A percentile compares a stretch with the other conserved stretches of the same genome.
These are phyloP conservation scores for Meganola albula DNA, from an alignment of 2,888 invertebrate genomes.

Conservation along the genomic window DNA sequence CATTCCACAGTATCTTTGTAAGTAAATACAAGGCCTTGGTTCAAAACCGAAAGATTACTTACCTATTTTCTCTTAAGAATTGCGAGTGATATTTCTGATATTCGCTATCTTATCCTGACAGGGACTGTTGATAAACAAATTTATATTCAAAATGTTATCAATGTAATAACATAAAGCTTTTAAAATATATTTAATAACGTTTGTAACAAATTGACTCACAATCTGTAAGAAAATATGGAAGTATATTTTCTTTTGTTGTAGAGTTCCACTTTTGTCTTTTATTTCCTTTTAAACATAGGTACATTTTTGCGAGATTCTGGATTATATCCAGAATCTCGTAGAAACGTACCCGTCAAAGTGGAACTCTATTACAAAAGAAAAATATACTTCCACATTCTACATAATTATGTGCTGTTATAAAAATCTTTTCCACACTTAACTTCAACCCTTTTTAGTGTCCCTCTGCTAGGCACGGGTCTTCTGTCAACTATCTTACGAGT, in stretches of 20 bases:
- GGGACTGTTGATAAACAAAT: conserved; percentile 41
- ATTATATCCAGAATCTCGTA: no score
- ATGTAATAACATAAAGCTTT: conserved; percentile 20
- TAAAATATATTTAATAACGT: conserved; percentile 26
- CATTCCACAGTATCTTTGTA: not conserved
- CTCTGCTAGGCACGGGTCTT: no score
- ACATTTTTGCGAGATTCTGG: no score
- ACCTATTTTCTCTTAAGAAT: conserved; percentile 11
- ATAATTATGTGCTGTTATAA: no score
- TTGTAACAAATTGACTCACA: conserved; percentile 20
- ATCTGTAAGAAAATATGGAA: conserved; percentile 13
- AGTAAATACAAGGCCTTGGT: conserved; percentile 9
- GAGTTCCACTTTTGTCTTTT: conserved; percentile 12
- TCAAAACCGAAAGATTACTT: conserved; percentile 12
- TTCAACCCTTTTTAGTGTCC: no score
- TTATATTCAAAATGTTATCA: conserved; percentile 31
- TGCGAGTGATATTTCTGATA: conserved; percentile 35
- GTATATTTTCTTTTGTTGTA: conserved; percentile 14
- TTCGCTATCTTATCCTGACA: conserved; percentile 39
- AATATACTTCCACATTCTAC: no score
- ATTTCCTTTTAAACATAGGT: conserved; percentile 5
- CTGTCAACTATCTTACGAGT: no score
- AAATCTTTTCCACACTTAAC: no score
- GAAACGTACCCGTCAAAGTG: no score
- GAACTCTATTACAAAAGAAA: no score